Base-by-base conservation (phyloP, 2,113 vertebrate genomes). In the Cebus imitator region DNA sequence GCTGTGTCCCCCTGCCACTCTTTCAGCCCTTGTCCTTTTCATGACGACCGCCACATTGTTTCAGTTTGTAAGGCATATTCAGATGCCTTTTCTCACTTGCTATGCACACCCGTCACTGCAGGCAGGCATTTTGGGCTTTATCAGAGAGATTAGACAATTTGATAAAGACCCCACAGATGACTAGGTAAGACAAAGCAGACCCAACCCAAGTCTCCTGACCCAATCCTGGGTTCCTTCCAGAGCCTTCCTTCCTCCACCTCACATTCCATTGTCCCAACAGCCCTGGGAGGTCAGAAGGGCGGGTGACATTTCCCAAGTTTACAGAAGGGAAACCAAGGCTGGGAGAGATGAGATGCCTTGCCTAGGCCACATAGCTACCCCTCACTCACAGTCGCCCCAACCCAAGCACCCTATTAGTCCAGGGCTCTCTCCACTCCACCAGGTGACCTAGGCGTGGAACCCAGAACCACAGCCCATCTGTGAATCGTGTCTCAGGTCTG, bases 401-500 rank as follows among this genome's bases (percentile, higher is more conserved):
- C 45, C 16, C 55, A 66, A 55, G 21, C 23, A 3, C 45, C 80
- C 88, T 66, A 32, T 64, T 64, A 48, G 21, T 43, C 48, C 32
- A 66, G 13, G 64, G 94, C 61, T 64, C 52, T 83, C 87, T 83
- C 45, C 32, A 8, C 18, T 50, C 61, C 37, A 70, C 45, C 80
- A 90, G 45, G 64, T 70, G 25, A 79, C 90, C 64, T 40, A n/a
- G 66, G 43, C 27, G 40, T 58, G n/a, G 79, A 94, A 20, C n/a
- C 70, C 79, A 66, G 80, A 94, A 89, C 80, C 61, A 16, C 73
- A 96, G n/a, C 58, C 58, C 37, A 23, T 27, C 48, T 20, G 6
- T 97, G 95, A 97, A 92, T 97, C 87, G 95, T 37, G 61, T 40
- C 76, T 45, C 5, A 5, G 11, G 5, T 40, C 87, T 70, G 55